Conservation (phyloP, 2,797 vertebrate species). For the Paedocypris micromegethes region DNA sequence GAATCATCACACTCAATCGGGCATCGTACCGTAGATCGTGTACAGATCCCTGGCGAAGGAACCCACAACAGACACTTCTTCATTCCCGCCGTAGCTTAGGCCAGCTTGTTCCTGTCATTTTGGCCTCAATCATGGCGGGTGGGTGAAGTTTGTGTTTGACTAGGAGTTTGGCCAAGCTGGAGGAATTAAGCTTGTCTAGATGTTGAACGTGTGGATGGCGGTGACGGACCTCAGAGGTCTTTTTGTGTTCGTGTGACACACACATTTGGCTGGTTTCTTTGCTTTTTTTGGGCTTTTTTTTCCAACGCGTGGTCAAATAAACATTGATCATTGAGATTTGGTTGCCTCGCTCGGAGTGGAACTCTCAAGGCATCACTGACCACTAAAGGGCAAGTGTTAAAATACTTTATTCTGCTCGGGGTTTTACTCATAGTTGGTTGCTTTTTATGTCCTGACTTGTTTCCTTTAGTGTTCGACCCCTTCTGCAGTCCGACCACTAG, state of each 20-base stretch:
- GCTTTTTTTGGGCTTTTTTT: neutral
- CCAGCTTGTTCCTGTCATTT: slow-evolving; percentile 37
- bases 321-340: neutral
- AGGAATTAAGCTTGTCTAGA: slow-evolving; percentile 66
- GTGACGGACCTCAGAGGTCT: slow-evolving; percentile 70
- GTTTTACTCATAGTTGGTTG: too few species aligned
- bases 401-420: too few species aligned
- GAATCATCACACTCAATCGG: slow-evolving; percentile 66
- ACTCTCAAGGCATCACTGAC: neutral
- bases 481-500: too few species aligned
- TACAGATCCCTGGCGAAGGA: slow-evolving; percentile 64
- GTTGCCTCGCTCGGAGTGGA: neutral
- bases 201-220: slow-evolving; percentile 58
- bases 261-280: neutral
- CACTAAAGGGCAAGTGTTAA: too few species aligned
- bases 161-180: slow-evolving; percentile 57
- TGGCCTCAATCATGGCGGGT: slow-evolving; percentile 14
- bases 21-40: slow-evolving; percentile 63
- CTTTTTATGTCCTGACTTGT: too few species aligned
- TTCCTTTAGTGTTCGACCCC: too few species aligned
- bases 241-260: slow-evolving; percentile 38
- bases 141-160: slow-evolving; percentile 37
- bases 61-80: slow-evolving; percentile 52
- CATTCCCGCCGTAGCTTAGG: slow-evolving; percentile 11
- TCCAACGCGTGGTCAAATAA: slow-evolving; percentile 8